Percentiles rank a stretch among this genome's conserved stretches.
Evolutionary conservation across 64 coral and sea anemone species (phyloP).

Genomic region (Montipora cactus): DNA sequence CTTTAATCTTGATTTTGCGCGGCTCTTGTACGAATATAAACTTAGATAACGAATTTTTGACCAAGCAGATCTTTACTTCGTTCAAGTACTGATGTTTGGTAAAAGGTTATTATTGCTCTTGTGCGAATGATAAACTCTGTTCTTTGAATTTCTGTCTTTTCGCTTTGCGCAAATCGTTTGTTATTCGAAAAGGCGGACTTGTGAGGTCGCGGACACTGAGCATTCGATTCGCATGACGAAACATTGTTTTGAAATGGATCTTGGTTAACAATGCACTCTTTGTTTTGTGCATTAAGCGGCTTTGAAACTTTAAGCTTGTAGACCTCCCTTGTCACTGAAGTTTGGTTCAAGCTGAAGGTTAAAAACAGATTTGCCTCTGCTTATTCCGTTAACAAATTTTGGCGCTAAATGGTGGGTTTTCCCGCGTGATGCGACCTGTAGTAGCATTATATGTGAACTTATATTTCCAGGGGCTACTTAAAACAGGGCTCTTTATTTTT

Average conservation of each 20-base stretch:
- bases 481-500: neutral
- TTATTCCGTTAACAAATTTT: constrained; percentile 39
- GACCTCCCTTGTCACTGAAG: neutral
- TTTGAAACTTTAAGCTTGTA: neutral
- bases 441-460: no score
- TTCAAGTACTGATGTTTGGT: neutral
- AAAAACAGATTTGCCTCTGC: no score
- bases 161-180: neutral
- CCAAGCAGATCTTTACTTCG: neutral
- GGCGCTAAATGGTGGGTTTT: constrained; percentile 33
- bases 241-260: neutral
- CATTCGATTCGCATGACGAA: neutral
- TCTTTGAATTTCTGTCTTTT: neutral
- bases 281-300: constrained; percentile 9
- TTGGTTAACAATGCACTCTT: constrained; percentile 7
- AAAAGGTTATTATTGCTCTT: neutral
- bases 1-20: neutral
- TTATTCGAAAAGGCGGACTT: neutral
- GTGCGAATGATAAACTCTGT: neutral
- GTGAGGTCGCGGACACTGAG: neutral
- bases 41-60: constrained; percentile 22
- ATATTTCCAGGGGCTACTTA: neutral
- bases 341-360: neutral
- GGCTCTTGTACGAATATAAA: neutral
- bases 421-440: neutral